phyloP scores from a whole-genome alignment of 2,888 invertebrate species.

The Coleophora flavipennella region DNA sequence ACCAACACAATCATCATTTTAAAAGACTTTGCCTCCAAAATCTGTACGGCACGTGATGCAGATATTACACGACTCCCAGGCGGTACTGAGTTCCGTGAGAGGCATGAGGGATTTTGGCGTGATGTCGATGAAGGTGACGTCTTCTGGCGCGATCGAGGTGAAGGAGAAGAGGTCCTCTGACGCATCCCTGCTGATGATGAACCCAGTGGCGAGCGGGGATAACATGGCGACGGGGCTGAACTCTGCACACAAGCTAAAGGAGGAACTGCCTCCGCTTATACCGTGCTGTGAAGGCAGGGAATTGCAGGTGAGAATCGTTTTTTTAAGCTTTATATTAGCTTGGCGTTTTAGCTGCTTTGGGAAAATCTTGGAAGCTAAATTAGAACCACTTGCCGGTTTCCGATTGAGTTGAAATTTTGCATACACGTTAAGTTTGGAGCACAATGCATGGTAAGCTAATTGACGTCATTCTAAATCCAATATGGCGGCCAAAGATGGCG shows the following conservation, averaged over 20 bases:
- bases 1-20: slow-evolving; percentile 16
- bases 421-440: no score
- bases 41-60: slow-evolving; percentile 33
- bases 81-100: slow-evolving; percentile 26
- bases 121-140: slow-evolving; percentile 19
- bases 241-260: slow-evolving; percentile 47
- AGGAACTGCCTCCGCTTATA: slow-evolving; percentile 49
- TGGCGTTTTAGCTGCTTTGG: no score
- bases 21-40: slow-evolving; percentile 8
- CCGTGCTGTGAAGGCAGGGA: slow-evolving; percentile 63
- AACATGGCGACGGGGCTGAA: slow-evolving; percentile 48
- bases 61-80: slow-evolving; percentile 45
- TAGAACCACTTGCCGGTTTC: no score
- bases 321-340: no score
- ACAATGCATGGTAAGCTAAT: no score
- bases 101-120: slow-evolving; percentile 19
- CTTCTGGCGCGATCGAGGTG: slow-evolving; percentile 36
- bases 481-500: no score
- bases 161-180: slow-evolving; percentile 53
- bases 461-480: no score
- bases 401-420: no score
- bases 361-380: no score
- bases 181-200: slow-evolving; percentile 47
- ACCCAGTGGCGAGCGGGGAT: slow-evolving; percentile 63
- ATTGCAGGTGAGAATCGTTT: slow-evolving; percentile 44